These are phyloP conservation scores for Saccostrea echinata DNA, from an alignment of 1,140 invertebrate species.

Conservation along the genomic window DNA sequence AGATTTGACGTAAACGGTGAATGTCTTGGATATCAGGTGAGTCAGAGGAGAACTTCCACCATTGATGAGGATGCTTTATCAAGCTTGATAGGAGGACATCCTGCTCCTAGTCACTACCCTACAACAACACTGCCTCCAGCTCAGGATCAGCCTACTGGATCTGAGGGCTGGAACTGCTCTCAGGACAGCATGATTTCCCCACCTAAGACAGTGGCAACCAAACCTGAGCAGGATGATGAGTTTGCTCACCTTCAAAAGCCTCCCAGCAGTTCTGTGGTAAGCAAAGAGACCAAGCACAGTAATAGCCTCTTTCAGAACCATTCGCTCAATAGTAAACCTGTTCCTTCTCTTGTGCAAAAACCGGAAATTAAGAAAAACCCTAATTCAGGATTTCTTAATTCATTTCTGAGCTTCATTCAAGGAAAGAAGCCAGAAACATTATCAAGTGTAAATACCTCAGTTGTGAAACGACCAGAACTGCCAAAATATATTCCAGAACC, in stretches of 20 bases:
- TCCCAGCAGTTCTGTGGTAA: constrained; percentile 24
- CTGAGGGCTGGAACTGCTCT: neutral
- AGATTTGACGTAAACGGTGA: constrained; percentile 47
- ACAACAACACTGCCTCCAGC: neutral
- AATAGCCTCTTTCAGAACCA: constrained; percentile 50
- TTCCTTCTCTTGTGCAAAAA: constrained; percentile 45
- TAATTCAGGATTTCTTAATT: constrained; percentile 72
- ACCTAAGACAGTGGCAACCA: constrained; percentile 51
- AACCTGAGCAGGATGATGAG: constrained; percentile 64
- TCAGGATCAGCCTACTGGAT: neutral
- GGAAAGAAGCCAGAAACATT: constrained; percentile 78
- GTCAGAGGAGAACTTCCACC: constrained; percentile 51
- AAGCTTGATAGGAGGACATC: constrained; percentile 56
- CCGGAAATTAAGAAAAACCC: constrained; percentile 56
- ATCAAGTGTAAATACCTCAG: constrained; percentile 74
- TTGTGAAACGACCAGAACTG: constrained; percentile 74
- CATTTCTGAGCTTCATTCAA: constrained; percentile 76
- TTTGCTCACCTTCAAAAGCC: constrained; percentile 62
- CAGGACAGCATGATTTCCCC: constrained; percentile 23
- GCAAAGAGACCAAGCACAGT: constrained; percentile 1
- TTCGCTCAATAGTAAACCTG: constrained; percentile 35
- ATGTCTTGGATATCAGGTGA: constrained; percentile 35
- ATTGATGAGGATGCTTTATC: constrained; percentile 69
- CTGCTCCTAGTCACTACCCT: constrained; percentile 31
- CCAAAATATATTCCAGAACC: constrained; percentile 78